Base-by-base conservation (phyloP, 2,113 vertebrate species). In the Gymnocephalus cernua region DNA sequence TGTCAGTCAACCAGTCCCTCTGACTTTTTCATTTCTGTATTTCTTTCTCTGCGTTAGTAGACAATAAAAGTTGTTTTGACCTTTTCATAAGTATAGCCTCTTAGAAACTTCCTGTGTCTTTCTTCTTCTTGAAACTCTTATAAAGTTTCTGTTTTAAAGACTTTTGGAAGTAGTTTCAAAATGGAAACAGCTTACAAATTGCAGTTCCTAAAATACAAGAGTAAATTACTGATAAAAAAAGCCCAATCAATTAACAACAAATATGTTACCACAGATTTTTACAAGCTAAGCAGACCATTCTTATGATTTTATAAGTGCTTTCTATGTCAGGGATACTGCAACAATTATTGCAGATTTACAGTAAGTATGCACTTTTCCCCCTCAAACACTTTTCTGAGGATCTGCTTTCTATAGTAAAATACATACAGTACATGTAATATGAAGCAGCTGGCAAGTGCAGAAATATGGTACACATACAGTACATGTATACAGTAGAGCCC, bases 381-480 rank as follows among this genome's bases (percentile, higher is more conserved):
- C 48, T 71, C 58, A 44, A 23, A 41, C 47, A 59, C 51, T 50
- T 76, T 72, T 21, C 56, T 41, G 27, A 79, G 57, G 18, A 64
- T 41, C 61, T 77, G 32, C 54, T 68, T 82, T 84, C 29, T 65
- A n/a, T 25, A 76, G 65, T 75, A 48, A 62, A 50, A 78, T 57
- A 45, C 47, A 85, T 79, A 82, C 35, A 29, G 83, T 79, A 82
- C 35, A 29, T 77, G 65, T 73, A 75, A 82, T 80, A 44, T 65
- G 65, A 69, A 14, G 86, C 78, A 88, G 81, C 76, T 84, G 83
- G 62, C 53, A 72, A 77, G 35, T 35, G 79, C 57, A 70, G 18
- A 69, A 44, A 48, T 65, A 73, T 50, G 59, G 79, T 38, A 32
- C 69, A 74, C 53, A 65, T 75, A 44, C 81, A 72, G 79, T 38